Evolutionary conservation across 64 coral and sea anemone genomes (phyloP), one percentile per base, ranked within the genome.

Genomic region (Actinia equina): DNA sequence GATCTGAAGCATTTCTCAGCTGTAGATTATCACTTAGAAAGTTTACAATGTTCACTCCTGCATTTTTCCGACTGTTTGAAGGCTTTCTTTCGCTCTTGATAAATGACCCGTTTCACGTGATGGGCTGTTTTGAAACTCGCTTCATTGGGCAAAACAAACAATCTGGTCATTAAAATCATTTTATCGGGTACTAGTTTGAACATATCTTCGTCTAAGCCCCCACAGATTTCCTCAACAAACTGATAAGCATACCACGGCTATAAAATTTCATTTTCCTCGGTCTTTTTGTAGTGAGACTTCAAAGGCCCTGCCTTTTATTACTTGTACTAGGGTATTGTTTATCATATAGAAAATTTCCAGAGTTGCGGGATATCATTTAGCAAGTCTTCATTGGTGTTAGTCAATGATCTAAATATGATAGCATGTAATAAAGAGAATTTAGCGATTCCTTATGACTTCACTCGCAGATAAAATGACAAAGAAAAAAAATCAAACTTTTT

Each of bases 381-480:
- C 69, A 15, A 74, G 23, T 74, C n/a, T 74, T 74, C 69, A 74
- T 74, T 15, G 69, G 69, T 26, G 27, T 74, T 74, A 13, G 69
- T 37, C 69, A 74, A 27, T 74, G 69, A 74, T 74, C 69, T 74
- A 74, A 74, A 74, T 74, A 74, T 74, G 69, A 74, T 74, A 74
- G 23, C n/a, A 41, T 13, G 12, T 74, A 74, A 42, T 74, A 41
- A 14, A 74, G 9, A 41, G 26, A 74, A 26, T 74, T 30, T 30
- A 30, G 9, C 27, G 69, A 74, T 13, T 41, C 23, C 41, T 26
- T 30, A 74, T 30, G 69, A 74, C 41, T 74, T 74, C n/a, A 41
- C 9, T 30, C 13, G 13, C 2, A 74, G 69, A 74, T 74, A 74
- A 74, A 30, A 74, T 27, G 10, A 74, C 69, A 74, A 41, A 74